Evolutionary conservation across 2,797 vertebrate species (phyloP).

Genomic region (Ctenopoma multispine): DNA sequence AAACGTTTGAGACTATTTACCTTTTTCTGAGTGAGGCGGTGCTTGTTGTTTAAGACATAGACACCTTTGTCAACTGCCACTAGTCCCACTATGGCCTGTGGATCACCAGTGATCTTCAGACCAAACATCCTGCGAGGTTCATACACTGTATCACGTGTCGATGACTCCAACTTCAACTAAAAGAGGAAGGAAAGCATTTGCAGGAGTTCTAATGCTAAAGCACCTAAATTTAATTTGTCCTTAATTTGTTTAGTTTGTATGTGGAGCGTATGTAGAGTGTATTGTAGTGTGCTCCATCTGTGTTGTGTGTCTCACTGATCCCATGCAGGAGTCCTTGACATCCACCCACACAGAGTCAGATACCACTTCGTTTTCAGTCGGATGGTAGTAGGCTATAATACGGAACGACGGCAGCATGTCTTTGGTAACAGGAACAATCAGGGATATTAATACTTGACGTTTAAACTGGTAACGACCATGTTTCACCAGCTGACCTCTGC

Average conservation of each 20-base stretch:
- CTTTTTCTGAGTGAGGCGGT: constrained; percentile 86
- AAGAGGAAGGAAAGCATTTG: background rate
- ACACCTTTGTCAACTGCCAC: constrained; percentile 91
- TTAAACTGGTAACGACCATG: constrained; percentile 48
- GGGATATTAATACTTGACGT: constrained; percentile 79
- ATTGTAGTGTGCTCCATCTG: too few relatives aligned
- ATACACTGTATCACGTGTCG: background rate
- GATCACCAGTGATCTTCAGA: constrained; percentile 85
- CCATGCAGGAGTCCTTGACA: constrained; percentile 88
- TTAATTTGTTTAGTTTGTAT: too few relatives aligned
- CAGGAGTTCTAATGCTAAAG: too few relatives aligned
- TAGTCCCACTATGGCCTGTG: constrained; percentile 83
- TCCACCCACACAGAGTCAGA: constrained; percentile 91
- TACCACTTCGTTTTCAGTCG: constrained; percentile 78
- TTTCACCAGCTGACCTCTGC: constrained; percentile 83
- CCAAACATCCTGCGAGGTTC: constrained; percentile 71
- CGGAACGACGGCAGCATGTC: constrained; percentile 91
- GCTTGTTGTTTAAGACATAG: constrained; percentile 87
- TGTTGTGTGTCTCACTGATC: constrained; percentile 76
- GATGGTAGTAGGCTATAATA: constrained; percentile 85
- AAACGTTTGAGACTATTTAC: constrained; percentile 49
- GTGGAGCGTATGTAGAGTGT: too few relatives aligned
- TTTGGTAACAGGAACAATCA: constrained; percentile 73
- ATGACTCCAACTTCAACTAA: constrained; percentile 40
- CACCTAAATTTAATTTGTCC: too few relatives aligned